Evolutionary conservation across 2,797 vertebrate species (phyloP), one percentile per base, ranked within the genome.

Genomic region (Ataeniobius toweri): DNA sequence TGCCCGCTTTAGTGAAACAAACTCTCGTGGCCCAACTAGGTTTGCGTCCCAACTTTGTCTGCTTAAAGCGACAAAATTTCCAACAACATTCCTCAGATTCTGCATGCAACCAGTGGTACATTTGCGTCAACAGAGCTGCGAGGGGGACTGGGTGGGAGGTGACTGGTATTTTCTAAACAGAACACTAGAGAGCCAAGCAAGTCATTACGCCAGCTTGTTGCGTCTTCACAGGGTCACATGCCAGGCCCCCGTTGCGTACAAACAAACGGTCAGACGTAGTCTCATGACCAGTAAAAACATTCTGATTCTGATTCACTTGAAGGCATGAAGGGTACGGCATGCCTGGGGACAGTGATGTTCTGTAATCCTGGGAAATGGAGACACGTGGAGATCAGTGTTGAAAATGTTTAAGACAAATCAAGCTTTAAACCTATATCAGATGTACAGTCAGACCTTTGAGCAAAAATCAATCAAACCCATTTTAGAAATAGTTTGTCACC

Each of bases 31-130:
- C 36, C 51, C 70, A 79, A 68, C 41, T 77, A 48, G 51, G 77
- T 41, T 50, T 4, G 77, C 68, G 86, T 92, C 88, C 88, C 83
- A 82, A 73, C 73, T 36, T 75, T 69, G 84, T 77, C 90, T 92
- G 92, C 93, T 84, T 89, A 79, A 84, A 75, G 73, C 74, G 80
- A 87, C 83, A 83, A 82, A 90, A 89, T 93, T 87, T 94, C 89
- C 90, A 91, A 90, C 87, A 88, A 83, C 93, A 95, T 95, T 96
- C 93, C 89, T 93, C 77, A 79, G 89, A 95, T 95, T 95, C 94
- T 92, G 88, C 91, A 92, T 89, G 89, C 86, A 89, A 93, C 91
- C 89, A 89, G 91, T 89, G 92, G 88, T 92, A 92, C 89, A 92
- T 93, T 92, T 94, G 90, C 91, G 83, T 95, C 94, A 95, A 88